A percentile compares a stretch with the other conserved stretches of the same genome.
Conservation (phyloP, 2,888 invertebrate species). For the Anthophora plumipes region DNA sequence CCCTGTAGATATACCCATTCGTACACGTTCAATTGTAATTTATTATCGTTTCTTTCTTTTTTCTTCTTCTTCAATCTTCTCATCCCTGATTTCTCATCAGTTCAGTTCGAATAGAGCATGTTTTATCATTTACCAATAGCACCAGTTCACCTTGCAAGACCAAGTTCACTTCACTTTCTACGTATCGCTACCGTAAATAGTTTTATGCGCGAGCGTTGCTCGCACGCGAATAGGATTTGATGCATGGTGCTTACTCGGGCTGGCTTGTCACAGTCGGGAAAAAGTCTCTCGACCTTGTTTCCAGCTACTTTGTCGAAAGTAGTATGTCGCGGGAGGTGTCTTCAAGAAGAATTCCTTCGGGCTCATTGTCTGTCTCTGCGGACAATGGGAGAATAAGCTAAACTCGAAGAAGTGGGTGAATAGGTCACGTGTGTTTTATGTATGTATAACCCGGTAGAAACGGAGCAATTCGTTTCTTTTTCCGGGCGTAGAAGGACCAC, state of each 20-base stretch:
- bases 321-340: slow-evolving; percentile 37
- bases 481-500: slow-evolving; percentile 33
- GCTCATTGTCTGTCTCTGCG: slow-evolving; percentile 49
- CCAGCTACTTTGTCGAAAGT: slow-evolving; percentile 39
- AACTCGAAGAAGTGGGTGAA: slow-evolving; percentile 77
- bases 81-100: not conserved
- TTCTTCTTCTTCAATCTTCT: not conserved
- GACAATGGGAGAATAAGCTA: slow-evolving; percentile 64
- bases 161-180: slow-evolving; percentile 50
- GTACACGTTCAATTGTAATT: not conserved
- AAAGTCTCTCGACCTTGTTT: slow-evolving; percentile 43
- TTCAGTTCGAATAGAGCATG: not conserved
- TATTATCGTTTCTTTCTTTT: no score
- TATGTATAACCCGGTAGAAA: slow-evolving; percentile 43
- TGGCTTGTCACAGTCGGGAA: slow-evolving; percentile 1
- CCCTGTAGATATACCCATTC: not conserved
- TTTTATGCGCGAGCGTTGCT: not conserved
- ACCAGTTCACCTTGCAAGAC: not conserved
- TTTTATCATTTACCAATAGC: not conserved
- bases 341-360: slow-evolving; percentile 32
- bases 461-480: slow-evolving; percentile 52
- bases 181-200: not conserved
- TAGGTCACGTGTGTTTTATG: slow-evolving; percentile 66
- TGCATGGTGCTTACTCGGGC: not conserved
- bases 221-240: slow-evolving; percentile 24